Evolutionary conservation across 2,888 invertebrate species (phyloP), one percentile per base, ranked within the genome.

Genomic region (Erpobdella octoculata): DNA sequence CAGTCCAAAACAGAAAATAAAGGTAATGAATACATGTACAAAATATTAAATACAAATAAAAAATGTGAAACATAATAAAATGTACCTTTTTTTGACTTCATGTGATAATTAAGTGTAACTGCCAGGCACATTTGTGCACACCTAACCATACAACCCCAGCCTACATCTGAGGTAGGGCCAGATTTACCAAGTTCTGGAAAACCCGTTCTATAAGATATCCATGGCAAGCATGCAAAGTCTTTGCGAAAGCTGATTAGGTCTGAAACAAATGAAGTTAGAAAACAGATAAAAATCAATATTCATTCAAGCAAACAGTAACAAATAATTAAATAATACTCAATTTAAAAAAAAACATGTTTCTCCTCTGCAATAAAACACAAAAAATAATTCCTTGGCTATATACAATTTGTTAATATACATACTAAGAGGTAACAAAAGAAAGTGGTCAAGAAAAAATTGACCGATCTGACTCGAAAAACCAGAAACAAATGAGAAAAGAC

Each of bases 81-180:
- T 28, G 8, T 1, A 53, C 53, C 53, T 53, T 9, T 6, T 15
- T 6, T 53, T 28, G 53, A 18, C 15, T 15, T 21, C 4, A 6
- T 15, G 53, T 53, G 53, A 21, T 6, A 1, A 5, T 53, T 53
- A 21, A 53, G 28, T 21, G 53, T 53, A 21, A 53, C 53, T 8
- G 91, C 92, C 73, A 93, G 84, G 83, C 94, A 86, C 93, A 94
- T 94, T 84, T 94, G 94, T 9, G 92, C 92, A 83, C 91, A 91
- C 66, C 94, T 86, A 33, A 89, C 78, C 89, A 89, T 89, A 80
- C 94, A 94, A 0, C 94, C 93, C 94, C 94, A 94, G 3, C 94
- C 94, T 83, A 92, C 92, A 82, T 94, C 94, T 3, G 92, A 89
- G 0, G 91, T 92, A 77, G 90, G 89, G 74, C 87, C 88, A 0